These are phyloP conservation scores for Abrostola triplasia DNA, from an alignment of 2,888 invertebrate species.

Conservation along the genomic window DNA sequence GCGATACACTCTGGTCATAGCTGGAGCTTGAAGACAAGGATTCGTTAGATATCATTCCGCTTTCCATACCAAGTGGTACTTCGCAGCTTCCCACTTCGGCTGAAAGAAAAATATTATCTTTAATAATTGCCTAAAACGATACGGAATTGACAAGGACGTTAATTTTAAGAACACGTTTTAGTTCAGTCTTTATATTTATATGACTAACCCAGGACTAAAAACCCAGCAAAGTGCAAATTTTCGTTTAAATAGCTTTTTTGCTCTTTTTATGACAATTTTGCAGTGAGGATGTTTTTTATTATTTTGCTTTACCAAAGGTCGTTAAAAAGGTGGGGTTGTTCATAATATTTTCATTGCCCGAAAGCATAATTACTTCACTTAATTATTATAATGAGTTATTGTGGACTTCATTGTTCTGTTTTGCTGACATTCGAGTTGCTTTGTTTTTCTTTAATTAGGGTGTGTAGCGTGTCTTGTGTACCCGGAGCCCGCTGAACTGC, in stretches of 20 bases:
- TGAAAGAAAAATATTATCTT: constrained; percentile 57
- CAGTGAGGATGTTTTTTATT: too few species aligned
- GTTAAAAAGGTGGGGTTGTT: constrained; percentile 5
- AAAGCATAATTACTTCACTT: constrained; percentile 36
- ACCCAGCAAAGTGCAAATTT: too few species aligned
- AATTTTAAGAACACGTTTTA: constrained; percentile 15
- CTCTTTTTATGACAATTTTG: too few species aligned
- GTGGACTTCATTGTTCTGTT: constrained; percentile 31
- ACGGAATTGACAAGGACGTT: neutral
- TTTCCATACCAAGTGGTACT: constrained; percentile 95
- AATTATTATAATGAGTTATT: constrained; percentile 43
- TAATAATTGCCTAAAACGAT: constrained; percentile 22
- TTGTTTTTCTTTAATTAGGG: constrained; percentile 68
- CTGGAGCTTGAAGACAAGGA: constrained; percentile 96
- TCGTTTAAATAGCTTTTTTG: too few species aligned
- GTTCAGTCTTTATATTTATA: constrained; percentile 5
- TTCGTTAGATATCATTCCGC: constrained; percentile 94
- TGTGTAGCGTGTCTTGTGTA: constrained; percentile 30
- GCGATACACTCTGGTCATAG: constrained; percentile 95
- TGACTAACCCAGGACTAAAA: too few species aligned
- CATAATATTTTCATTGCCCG: constrained; percentile 2
- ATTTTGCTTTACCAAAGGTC: neutral
- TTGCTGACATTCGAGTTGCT: constrained; percentile 20
- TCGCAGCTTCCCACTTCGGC: constrained; percentile 90
- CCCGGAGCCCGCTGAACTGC: constrained; percentile 21